A percentile compares a stretch with the other conserved stretches of the same genome.
These are phyloP conservation scores for Orius insidiosus DNA, from an alignment of 1,140 invertebrate genomes.

Conservation along the genomic window DNA sequence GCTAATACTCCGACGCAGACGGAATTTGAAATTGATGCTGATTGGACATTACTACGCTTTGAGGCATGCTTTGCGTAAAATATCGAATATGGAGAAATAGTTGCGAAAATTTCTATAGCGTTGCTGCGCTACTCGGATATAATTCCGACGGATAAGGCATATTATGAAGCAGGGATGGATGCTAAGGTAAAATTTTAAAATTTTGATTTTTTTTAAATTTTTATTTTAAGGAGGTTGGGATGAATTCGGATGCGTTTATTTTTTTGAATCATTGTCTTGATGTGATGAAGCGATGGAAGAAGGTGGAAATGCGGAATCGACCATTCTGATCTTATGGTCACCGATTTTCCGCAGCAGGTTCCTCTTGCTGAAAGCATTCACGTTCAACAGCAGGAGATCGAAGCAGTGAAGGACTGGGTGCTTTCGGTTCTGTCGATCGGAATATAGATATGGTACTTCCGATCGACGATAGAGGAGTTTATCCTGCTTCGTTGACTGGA, in stretches of 20 bases:
- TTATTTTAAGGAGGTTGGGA: slow-evolving; percentile 39
- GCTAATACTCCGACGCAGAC: slow-evolving; percentile 17
- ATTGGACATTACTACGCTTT: slow-evolving; percentile 45
- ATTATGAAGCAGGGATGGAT: slow-evolving; percentile 72
- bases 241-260: slow-evolving; percentile 85
- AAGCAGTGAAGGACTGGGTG: slow-evolving; percentile 88
- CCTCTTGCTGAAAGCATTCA: slow-evolving; percentile 50
- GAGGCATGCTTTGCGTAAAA: slow-evolving; percentile 38
- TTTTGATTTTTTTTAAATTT: slow-evolving; percentile 7
- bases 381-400: slow-evolving; percentile 39
- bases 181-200: slow-evolving; percentile 30
- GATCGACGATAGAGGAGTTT: slow-evolving; percentile 50
- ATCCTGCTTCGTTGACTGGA: slow-evolving; percentile 43
- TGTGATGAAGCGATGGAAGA: slow-evolving; percentile 92
- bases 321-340: slow-evolving; percentile 70
- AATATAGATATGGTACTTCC: slow-evolving; percentile 63
- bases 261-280: slow-evolving; percentile 93
- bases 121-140: slow-evolving; percentile 79
- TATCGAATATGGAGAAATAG: slow-evolving; percentile 46
- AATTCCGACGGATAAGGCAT: slow-evolving; percentile 79
- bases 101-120: slow-evolving; percentile 56
- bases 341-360: slow-evolving; percentile 78
- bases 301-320: slow-evolving; percentile 52
- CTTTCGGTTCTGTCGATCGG: slow-evolving; percentile 89
- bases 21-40: slow-evolving; percentile 42